Evolutionary conservation across 2,888 invertebrate genomes (phyloP).

Genomic region (Amaurobius ferox): DNA sequence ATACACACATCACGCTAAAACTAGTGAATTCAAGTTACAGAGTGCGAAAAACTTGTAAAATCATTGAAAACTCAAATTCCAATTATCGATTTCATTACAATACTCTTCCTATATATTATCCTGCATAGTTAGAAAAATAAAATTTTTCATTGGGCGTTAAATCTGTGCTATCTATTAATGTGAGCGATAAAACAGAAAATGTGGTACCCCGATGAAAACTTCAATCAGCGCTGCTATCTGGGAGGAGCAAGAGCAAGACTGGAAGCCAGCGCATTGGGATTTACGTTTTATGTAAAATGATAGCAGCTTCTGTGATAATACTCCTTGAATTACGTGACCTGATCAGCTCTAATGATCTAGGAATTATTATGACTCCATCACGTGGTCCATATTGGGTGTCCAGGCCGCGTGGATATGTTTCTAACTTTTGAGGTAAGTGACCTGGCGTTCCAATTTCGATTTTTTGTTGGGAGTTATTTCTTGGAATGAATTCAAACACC

Average conservation of each 20-base stretch:
- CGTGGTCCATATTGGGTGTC: background rate
- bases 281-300: conserved; percentile 14
- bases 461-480: conserved; percentile 2
- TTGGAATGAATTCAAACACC: conserved; percentile 50
- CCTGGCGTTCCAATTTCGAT: background rate
- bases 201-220: background rate
- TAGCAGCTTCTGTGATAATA: conserved; percentile 7
- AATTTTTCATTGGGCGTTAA: too few relatives aligned
- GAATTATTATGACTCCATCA: conserved; percentile 7
- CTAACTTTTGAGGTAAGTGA: background rate
- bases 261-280: conserved; percentile 17
- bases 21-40: too few relatives aligned
- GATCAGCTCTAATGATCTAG: conserved; percentile 13
- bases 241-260: background rate
- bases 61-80: too few relatives aligned
- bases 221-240: too few relatives aligned
- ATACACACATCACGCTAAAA: too few relatives aligned
- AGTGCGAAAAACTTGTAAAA: too few relatives aligned
- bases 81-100: too few relatives aligned
- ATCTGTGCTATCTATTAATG: too few relatives aligned
- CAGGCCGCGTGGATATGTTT: background rate
- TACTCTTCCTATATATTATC: too few relatives aligned
- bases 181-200: too few relatives aligned
- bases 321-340: background rate
- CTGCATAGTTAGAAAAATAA: too few relatives aligned